Evolutionary conservation across 2,113 vertebrate species (phyloP), one percentile per base, ranked within the genome.

Genomic region (Cavia aperea): DNA sequence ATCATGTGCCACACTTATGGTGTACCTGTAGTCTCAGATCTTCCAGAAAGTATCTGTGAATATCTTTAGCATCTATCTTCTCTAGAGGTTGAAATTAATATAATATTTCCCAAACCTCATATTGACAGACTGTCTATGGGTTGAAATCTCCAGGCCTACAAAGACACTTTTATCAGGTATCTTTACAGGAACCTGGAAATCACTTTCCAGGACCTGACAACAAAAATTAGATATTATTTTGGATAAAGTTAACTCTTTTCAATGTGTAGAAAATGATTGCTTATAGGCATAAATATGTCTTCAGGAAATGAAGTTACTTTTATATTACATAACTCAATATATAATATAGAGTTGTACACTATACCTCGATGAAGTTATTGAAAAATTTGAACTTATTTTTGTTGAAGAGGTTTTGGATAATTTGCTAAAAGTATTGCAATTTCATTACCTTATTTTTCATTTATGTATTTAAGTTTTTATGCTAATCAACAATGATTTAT

Each of bases 401-500:
- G 49, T 83, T 90, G 63, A 29, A 49, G 21, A 54, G 60, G 12
- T 90, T 29, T 93, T 73, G 39, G 29, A 56, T 68, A 83, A 86
- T 51, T 84, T 73, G 15, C 51, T 75, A 66, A 90, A 16, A 54
- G 5, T 29, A 18, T 4, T 84, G 24, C 31, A 81, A 49, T 91
- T 93, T 73, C 86, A 82, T 92, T 90, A 77, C 15, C 11, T 63
- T 16, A 43, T n/a, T 62, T 83, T 90, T 46, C n/a, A 82, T 88
- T 87, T 54, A 90, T 88, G 10, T 82, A 83, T 82, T 94, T 75
- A 75, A 72, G 29, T 0, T 88, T 93, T 93, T 92, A 56, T 19
- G 24, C 75, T 77, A 31, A 95, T 92, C 8, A 90, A 49, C 19
- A 84, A 49, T 26, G 66, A 89, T 79, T 79, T 65, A 13, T 33